Percentiles rank a stretch among this genome's conserved stretches.
Evolutionary conservation across 2,797 vertebrate genomes (phyloP).

Genomic region (Toxotes lorentzi): DNA sequence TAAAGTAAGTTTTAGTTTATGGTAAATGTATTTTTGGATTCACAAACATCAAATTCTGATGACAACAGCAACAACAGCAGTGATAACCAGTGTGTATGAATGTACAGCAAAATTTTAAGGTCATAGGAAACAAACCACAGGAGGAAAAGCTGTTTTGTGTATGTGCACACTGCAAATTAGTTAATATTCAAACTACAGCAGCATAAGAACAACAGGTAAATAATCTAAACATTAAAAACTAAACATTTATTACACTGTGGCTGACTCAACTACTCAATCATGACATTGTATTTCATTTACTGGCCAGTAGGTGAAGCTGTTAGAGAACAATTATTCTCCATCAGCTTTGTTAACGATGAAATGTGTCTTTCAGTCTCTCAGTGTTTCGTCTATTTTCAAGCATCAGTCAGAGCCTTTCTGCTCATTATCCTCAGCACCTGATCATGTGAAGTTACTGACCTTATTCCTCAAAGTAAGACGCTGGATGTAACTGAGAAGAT

Average conservation of each 20-base stretch:
- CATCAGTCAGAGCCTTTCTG: neutral
- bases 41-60: neutral
- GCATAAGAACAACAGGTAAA: neutral
- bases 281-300: neutral
- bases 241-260: too few relatives aligned
- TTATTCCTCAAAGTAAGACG: constrained; percentile 28
- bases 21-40: neutral
- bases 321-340: neutral
- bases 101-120: neutral
- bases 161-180: neutral
- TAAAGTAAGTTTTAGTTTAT: too few relatives aligned
- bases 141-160: neutral
- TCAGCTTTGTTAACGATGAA: neutral
- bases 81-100: neutral
- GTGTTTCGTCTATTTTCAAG: neutral
- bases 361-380: neutral
- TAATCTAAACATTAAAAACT: too few relatives aligned
- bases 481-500: constrained; percentile 31
- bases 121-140: neutral
- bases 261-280: neutral
- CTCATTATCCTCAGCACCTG: neutral
- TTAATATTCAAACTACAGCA: neutral
- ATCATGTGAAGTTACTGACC: neutral
- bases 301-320: constrained; percentile 4
- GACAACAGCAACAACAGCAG: neutral